phyloP scores from a whole-genome alignment of 2,888 invertebrate genomes.

The Standfussiana lucernea region DNA sequence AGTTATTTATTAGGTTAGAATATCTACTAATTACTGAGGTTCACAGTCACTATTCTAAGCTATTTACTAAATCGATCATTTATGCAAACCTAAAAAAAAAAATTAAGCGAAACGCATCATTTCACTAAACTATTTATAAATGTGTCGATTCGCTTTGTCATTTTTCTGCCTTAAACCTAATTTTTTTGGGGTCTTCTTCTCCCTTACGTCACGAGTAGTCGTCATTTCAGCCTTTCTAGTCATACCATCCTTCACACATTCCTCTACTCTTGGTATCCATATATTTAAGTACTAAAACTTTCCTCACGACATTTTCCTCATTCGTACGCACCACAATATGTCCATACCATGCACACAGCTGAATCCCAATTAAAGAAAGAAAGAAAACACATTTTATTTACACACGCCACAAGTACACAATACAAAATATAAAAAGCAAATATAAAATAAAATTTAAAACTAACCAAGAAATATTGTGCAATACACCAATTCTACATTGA shows the following conservation, averaged over 20 bases:
- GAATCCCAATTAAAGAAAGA: too few relatives aligned
- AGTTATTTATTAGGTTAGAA: slow-evolving; percentile 24
- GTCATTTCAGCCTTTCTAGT: background rate
- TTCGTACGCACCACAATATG: background rate
- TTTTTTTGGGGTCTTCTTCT: background rate
- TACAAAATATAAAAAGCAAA: too few relatives aligned
- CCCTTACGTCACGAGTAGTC: background rate
- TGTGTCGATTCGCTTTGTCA: background rate
- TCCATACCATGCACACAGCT: too few relatives aligned
- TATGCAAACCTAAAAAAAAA: background rate
- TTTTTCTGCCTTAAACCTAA: background rate
- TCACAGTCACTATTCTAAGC: background rate
- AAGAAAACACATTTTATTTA: too few relatives aligned
- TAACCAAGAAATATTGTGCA: too few relatives aligned
- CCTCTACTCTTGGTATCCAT: background rate
- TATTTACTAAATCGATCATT: background rate
- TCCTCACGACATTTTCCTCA: background rate
- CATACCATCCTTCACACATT: background rate
- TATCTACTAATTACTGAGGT: background rate
- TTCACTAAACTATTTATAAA: background rate
- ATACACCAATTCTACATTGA: too few relatives aligned
- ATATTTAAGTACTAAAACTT: background rate
- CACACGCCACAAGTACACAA: too few relatives aligned
- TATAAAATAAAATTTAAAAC: too few relatives aligned
- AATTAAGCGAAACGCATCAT: background rate